A percentile compares a stretch with the other conserved stretches of the same genome.
phyloP scores from a whole-genome alignment of 1,140 invertebrate genomes.

The Berghia stephanieae region DNA sequence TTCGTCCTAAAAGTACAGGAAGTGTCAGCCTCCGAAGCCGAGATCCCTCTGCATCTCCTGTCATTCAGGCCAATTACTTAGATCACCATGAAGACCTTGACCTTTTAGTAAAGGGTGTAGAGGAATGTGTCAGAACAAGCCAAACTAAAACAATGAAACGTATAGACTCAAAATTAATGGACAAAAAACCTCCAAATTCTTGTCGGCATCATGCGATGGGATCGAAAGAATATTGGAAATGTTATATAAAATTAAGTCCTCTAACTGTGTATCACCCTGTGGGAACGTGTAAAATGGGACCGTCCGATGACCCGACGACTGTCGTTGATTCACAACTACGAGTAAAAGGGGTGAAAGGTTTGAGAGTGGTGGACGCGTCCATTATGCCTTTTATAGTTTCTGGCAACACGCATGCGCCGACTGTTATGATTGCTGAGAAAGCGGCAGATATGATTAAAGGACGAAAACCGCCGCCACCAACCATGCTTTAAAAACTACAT shows the following conservation, averaged over 20 bases:
- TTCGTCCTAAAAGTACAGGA: conserved; percentile 57
- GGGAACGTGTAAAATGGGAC: conserved; percentile 91
- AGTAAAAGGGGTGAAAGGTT: conserved; percentile 64
- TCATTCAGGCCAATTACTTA: conserved; percentile 79
- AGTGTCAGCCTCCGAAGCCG: conserved; percentile 61
- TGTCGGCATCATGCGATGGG: conserved; percentile 43
- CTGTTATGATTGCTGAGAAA: conserved; percentile 71
- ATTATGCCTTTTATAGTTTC: conserved; percentile 71
- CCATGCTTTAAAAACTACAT: not conserved
- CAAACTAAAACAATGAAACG: not conserved
- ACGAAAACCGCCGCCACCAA: not conserved
- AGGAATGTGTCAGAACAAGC: conserved; percentile 1
- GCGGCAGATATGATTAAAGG: conserved; percentile 69
- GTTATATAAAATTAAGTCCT: conserved; percentile 40
- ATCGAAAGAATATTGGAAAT: conserved; percentile 58
- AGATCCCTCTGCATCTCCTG: conserved; percentile 83
- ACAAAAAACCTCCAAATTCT: not conserved
- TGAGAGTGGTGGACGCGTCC: conserved; percentile 70
- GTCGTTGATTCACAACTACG: conserved; percentile 66
- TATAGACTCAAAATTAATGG: not conserved
- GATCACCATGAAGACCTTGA: conserved; percentile 49
- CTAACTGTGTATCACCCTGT: conserved; percentile 84
- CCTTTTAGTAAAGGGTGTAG: conserved; percentile 49
- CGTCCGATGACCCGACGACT: conserved; percentile 65
- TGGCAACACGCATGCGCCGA: conserved; percentile 70